These are phyloP conservation scores for Scolanthus callimorphus DNA, from an alignment of 92 coral and sea anemone genomes.

Conservation along the genomic window DNA sequence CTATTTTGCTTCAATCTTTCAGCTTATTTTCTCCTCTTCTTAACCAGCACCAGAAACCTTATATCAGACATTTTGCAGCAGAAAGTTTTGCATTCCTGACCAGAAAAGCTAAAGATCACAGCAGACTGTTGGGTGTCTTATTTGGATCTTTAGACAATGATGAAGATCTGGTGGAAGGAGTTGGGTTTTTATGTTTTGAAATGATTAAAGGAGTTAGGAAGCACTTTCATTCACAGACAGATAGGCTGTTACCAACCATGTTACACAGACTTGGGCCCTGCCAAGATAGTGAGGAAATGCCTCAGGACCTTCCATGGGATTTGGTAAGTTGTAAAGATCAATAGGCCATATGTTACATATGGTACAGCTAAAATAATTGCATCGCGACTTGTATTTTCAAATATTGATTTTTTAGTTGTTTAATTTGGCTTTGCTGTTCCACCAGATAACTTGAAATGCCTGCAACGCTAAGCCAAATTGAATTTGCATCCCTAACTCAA, in stretches of 20 bases:
- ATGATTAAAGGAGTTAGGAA: constrained; percentile 77
- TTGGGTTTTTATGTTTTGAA: constrained; percentile 81
- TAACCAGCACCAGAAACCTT: constrained; percentile 55
- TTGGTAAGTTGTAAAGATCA: constrained; percentile 53
- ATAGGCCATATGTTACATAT: no score
- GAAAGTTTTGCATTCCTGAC: constrained; percentile 94
- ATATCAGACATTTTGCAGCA: constrained; percentile 91
- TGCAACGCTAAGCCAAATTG: no score
- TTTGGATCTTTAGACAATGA: constrained; percentile 35
- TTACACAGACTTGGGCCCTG: constrained; percentile 62
- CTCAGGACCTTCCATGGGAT: constrained; percentile 36
- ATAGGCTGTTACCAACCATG: constrained; percentile 56
- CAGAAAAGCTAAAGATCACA: constrained; percentile 73
- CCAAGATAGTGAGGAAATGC: constrained; percentile 8
- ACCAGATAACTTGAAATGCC: no score
- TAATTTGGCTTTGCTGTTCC: no score
- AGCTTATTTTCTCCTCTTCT: constrained; percentile 86
- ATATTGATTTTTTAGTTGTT: no score
- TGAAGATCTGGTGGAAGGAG: constrained; percentile 70
- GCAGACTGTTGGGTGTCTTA: constrained; percentile 47
- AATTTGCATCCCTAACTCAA: no score
- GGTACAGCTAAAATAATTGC: no score
- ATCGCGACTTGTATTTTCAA: no score
- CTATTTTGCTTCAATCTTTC: neutral
- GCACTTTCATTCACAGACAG: constrained; percentile 89